Conservation (phyloP, 2,888 invertebrate species). For the Marronus borbonicus region DNA sequence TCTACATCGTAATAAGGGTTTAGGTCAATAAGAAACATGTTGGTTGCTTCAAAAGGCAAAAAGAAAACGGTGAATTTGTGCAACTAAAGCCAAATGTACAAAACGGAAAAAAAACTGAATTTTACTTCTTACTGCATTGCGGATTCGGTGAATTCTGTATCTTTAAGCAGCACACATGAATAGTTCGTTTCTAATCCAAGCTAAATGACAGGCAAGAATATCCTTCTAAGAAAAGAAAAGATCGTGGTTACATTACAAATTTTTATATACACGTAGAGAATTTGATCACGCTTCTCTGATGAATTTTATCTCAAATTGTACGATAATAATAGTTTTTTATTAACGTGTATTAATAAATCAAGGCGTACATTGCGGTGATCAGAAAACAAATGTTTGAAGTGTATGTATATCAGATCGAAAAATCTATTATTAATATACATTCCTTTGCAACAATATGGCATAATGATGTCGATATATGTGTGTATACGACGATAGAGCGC, state of each 20-base stretch:
- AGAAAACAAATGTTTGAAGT: constrained; percentile 35
- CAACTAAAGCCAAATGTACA: too few species aligned
- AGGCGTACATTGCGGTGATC: constrained; percentile 1
- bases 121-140: too few species aligned
- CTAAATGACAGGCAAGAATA: too few species aligned
- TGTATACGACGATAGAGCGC: constrained; percentile 29
- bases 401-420: constrained; percentile 29
- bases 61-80: too few species aligned
- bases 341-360: constrained; percentile 24
- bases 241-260: background rate
- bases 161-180: too few species aligned
- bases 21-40: too few species aligned
- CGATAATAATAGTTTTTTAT: constrained; percentile 14
- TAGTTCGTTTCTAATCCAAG: too few species aligned
- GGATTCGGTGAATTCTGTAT: too few species aligned
- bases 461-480: constrained; percentile 44
- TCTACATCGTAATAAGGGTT: too few species aligned
- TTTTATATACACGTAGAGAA: background rate
- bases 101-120: too few species aligned
- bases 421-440: constrained; percentile 47
- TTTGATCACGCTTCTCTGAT: background rate
- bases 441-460: constrained; percentile 46
- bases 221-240: too few species aligned
- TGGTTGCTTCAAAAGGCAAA: too few species aligned
- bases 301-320: constrained; percentile 5